Evolutionary conservation across 2,797 vertebrate genomes (phyloP).

Genomic region (Neostethus bicornis): DNA sequence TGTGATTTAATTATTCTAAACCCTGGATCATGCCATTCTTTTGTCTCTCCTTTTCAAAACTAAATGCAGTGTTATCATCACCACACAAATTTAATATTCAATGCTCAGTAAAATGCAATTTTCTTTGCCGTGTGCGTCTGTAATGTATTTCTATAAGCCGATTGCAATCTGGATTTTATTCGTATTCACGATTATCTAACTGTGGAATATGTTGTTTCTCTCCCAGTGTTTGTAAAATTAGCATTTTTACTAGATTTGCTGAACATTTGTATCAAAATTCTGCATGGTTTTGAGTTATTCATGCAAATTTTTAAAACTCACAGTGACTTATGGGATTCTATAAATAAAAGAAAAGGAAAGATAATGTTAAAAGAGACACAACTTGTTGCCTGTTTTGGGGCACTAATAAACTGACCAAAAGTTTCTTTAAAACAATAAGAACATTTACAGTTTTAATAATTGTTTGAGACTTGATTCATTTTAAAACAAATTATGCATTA

Average conservation of each 20-base stretch:
- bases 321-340: slow-evolving; percentile 2
- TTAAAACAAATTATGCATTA: background rate
- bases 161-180: slow-evolving; percentile 53
- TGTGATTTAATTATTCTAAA: slow-evolving; percentile 27
- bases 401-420: too few species aligned
- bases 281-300: slow-evolving; percentile 1
- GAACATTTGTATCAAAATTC: slow-evolving; percentile 19
- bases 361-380: background rate
- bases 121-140: slow-evolving; percentile 39
- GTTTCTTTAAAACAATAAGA: too few species aligned
- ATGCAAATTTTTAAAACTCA: background rate
- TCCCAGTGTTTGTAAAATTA: slow-evolving; percentile 48
- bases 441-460: background rate
- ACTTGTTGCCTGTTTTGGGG: background rate
- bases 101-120: slow-evolving; percentile 45
- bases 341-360: background rate
- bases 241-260: slow-evolving; percentile 40
- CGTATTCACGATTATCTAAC: slow-evolving; percentile 50
- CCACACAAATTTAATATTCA: slow-evolving; percentile 59
- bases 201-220: slow-evolving; percentile 39
- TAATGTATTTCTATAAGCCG: slow-evolving; percentile 34
- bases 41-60: slow-evolving; percentile 31
- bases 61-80: slow-evolving; percentile 36
- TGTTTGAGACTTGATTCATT: background rate
- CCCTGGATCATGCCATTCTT: slow-evolving; percentile 16